Conservation (phyloP, 2,113 vertebrate genomes). For the Grammatotria lemairii region DNA sequence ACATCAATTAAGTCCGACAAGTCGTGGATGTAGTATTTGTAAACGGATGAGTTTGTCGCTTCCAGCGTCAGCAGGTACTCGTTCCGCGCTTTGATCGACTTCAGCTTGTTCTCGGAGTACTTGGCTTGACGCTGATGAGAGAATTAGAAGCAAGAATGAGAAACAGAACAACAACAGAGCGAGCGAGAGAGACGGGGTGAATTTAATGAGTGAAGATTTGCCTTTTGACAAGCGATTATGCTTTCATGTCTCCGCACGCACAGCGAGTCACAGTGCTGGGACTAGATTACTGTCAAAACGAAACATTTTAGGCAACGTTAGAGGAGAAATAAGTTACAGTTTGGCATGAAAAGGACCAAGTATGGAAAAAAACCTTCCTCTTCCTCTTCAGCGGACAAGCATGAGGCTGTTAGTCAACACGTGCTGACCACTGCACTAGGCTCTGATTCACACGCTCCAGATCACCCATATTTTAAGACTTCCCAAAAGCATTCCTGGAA, state of each 20-base stretch:
- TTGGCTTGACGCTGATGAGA: slow-evolving; percentile 91
- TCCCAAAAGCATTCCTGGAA: slow-evolving; percentile 36
- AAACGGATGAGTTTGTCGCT: slow-evolving; percentile 93
- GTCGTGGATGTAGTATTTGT: slow-evolving; percentile 99
- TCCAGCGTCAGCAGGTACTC: slow-evolving; percentile 97
- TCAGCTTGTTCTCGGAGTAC: slow-evolving; percentile 98
- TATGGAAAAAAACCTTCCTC: not conserved
- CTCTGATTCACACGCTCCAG: slow-evolving; percentile 48
- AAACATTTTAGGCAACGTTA: not conserved
- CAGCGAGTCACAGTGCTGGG: not conserved
- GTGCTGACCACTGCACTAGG: slow-evolving; percentile 14
- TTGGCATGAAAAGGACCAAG: not conserved
- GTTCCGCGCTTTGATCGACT: slow-evolving; percentile 96
- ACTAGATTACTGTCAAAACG: slow-evolving; percentile 1
- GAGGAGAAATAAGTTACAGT: not conserved
- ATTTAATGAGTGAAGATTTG: slow-evolving; percentile 15
- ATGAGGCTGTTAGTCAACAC: slow-evolving; percentile 30
- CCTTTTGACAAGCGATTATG: slow-evolving; percentile 12
- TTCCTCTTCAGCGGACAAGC: slow-evolving; percentile 24
- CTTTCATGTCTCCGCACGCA: slow-evolving; percentile 9
- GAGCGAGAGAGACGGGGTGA: not conserved
- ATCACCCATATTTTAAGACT: slow-evolving; percentile 26
- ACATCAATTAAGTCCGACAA: slow-evolving; percentile 96
- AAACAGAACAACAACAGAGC: slow-evolving; percentile 18
- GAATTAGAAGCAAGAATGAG: slow-evolving; percentile 20